These are phyloP conservation scores for Plemyria rubiginata DNA, from an alignment of 2,888 invertebrate genomes.

Conservation along the genomic window DNA sequence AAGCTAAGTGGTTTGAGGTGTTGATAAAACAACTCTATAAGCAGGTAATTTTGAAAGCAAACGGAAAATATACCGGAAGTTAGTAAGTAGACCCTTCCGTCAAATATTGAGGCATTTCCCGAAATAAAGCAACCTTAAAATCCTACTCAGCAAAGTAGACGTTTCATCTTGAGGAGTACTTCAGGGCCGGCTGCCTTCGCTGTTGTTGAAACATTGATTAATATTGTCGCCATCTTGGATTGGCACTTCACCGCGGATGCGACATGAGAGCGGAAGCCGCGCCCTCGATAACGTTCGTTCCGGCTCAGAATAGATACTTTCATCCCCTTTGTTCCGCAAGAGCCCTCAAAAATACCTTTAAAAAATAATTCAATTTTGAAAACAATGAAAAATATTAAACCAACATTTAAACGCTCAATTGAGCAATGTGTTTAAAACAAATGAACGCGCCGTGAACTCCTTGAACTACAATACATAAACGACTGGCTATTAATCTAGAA, in stretches of 20 bases:
- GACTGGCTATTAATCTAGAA: conserved; percentile 42
- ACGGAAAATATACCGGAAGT: conserved; percentile 6
- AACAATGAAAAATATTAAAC: conserved; percentile 48
- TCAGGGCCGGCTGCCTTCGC: conserved; percentile 54
- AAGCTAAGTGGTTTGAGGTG: not conserved
- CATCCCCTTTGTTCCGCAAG: conserved; percentile 68
- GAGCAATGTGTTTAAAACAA: conserved; percentile 54
- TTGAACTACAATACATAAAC: conserved; percentile 33
- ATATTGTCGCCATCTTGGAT: conserved; percentile 83
- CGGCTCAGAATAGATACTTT: conserved; percentile 60
- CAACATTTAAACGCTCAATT: conserved; percentile 56
- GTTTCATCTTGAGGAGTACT: conserved; percentile 71
- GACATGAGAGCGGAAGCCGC: conserved; percentile 51
- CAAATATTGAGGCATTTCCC: conserved; percentile 13
- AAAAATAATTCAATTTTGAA: conserved; percentile 40
- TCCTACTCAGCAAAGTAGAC: conserved; percentile 61
- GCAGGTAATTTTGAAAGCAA: not conserved
- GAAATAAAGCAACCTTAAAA: conserved; percentile 35
- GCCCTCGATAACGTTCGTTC: conserved; percentile 66
- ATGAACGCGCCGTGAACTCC: conserved; percentile 11
- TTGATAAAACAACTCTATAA: not conserved
- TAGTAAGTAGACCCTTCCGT: not conserved
- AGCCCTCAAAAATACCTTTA: conserved; percentile 52
- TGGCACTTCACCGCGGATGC: conserved; percentile 67
- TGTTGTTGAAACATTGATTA: conserved; percentile 86